Base-by-base conservation (phyloP, 1,140 invertebrate genomes). In the Aphaenogaster ashmeadi region DNA sequence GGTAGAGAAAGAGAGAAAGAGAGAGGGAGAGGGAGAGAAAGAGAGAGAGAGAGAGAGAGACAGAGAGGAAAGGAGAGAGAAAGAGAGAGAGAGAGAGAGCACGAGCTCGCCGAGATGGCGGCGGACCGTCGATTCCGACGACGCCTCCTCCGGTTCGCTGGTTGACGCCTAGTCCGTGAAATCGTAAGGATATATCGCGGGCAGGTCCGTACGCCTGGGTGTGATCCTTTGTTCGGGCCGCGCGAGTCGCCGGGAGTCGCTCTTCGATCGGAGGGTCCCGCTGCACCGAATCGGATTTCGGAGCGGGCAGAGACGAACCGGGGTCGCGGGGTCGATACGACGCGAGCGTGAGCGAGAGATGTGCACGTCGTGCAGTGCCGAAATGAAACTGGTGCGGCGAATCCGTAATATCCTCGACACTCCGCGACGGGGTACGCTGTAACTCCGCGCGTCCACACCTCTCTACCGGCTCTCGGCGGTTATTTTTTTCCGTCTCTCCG, bases 311-410 rank as follows among this genome's bases (percentile, higher is more conserved):
- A 64, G 58, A 79, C 88, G 78, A 67, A 27, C 27, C 69, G 80
- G 72, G 89, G 78, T 90, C 89, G 86, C 69, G 89, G 72, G 89
- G 88, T 90, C 89, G 89, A 90, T 90, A 90, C 66, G 86, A 80
- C 88, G 88, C 67, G 62, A 90, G 88, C 72, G 83, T 47, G 60
- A 79, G 78, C 38, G 56, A 33, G 64, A 52, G 72, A 74, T 50
- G 54, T 60, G 89, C 72, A 79, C 69, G 52, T 62, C 56, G 62
- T 52, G 27, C 62, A 21, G 62, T 90, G 88, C 88, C 88, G 18
- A 87, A 89, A 90, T 56, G 83, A 89, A 41, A 71, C 72, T 79
- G 21, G 18, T 81, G 71, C 77, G 88, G 54, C 60, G 66, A 54
- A 64, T 81, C 79, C 77, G 41, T 81, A 75, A 74, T 74, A 33